Conservation (phyloP, 2,797 vertebrate species). For the Coregonus ussuriensis region DNA sequence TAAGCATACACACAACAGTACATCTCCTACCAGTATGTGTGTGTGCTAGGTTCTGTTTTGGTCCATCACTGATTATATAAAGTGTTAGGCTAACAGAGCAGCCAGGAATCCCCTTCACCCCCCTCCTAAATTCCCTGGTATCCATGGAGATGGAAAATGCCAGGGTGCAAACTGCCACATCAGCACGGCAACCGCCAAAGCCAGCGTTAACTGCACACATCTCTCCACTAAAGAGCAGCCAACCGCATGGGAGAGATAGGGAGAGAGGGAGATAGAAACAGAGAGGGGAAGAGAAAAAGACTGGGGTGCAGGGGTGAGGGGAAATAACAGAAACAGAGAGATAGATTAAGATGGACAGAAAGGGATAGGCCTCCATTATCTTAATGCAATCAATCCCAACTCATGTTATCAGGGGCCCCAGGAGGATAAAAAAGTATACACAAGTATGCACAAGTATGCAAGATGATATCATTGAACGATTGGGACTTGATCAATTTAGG, state of each 20-base stretch:
- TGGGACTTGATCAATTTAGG: not conserved
- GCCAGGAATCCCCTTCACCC: not conserved
- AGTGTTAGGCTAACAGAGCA: not conserved
- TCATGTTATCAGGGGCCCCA: not conserved
- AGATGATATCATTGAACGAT: not conserved
- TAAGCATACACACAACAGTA: too few relatives aligned
- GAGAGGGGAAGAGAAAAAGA: slow-evolving; percentile 9
- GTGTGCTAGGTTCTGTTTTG: too few relatives aligned
- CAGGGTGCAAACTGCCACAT: slow-evolving; percentile 69
- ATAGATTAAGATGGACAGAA: not conserved
- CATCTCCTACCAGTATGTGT: too few relatives aligned
- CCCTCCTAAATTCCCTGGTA: slow-evolving; percentile 37
- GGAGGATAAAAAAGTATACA: too few relatives aligned
- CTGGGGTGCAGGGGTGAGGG: not conserved
- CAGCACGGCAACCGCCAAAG: slow-evolving; percentile 65
- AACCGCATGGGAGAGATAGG: slow-evolving; percentile 27
- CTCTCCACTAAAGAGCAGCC: slow-evolving; percentile 53
- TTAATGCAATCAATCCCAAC: slow-evolving; percentile 10
- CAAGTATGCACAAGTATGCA: not conserved
- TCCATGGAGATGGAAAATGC: slow-evolving; percentile 62
- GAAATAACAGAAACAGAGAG: not conserved
- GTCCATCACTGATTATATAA: not conserved
- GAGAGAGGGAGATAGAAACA: not conserved
- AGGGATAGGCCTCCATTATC: slow-evolving; percentile 15
- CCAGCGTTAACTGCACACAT: slow-evolving; percentile 72